Evolutionary conservation across 2,888 invertebrate genomes (phyloP).

Genomic region (Onchidella celtica): DNA sequence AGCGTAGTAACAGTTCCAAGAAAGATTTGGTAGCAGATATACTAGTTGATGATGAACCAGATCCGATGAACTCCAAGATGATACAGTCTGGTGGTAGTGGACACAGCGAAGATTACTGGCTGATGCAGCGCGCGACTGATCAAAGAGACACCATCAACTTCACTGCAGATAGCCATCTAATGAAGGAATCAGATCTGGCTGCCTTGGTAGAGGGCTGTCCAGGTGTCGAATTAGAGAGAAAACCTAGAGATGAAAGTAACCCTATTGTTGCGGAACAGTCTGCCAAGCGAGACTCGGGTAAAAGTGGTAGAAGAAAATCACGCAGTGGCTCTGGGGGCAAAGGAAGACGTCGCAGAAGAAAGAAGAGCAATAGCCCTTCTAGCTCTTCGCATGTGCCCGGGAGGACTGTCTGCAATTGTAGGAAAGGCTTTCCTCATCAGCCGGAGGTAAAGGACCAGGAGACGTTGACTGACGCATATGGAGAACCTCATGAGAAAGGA

Average conservation of each 20-base stretch:
- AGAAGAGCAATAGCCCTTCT: neutral
- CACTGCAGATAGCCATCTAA: too few relatives aligned
- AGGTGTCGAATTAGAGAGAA: too few relatives aligned
- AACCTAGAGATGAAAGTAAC: neutral
- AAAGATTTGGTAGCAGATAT: neutral
- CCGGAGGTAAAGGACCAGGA: conserved; percentile 5
- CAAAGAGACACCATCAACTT: neutral
- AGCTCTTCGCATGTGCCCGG: neutral
- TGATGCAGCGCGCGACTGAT: neutral
- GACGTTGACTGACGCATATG: conserved; percentile 42
- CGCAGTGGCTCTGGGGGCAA: neutral
- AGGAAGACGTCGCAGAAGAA: neutral
- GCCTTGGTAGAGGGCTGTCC: too few relatives aligned
- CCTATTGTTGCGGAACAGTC: neutral
- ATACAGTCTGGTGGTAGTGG: conserved; percentile 24
- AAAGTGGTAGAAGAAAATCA: neutral
- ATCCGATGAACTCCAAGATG: neutral
- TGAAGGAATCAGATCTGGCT: too few relatives aligned
- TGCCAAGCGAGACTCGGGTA: neutral
- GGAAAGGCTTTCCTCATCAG: neutral
- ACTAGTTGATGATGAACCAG: neutral
- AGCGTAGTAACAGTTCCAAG: neutral
- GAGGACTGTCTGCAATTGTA: conserved; percentile 40
- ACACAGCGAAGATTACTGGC: neutral
- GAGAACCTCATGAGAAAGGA: conserved; percentile 33